These are phyloP conservation scores for Podilymbus podiceps DNA, from an alignment of 2,113 vertebrate genomes.

Conservation along the genomic window DNA sequence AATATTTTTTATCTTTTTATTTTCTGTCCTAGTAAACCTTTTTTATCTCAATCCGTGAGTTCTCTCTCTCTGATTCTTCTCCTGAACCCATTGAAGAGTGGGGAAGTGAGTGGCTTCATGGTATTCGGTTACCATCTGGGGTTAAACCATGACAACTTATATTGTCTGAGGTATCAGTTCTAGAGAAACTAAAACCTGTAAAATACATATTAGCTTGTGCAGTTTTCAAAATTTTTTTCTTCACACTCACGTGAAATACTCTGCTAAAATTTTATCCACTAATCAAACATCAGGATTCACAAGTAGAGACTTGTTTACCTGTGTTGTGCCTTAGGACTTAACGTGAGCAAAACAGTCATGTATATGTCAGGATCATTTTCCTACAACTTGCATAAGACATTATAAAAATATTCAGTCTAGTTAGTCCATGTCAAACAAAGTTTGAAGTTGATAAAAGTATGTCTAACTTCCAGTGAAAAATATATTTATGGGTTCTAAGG, in stretches of 20 bases:
- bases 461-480: neutral
- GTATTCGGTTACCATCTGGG: too few relatives aligned
- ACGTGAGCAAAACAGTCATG: neutral
- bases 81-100: too few relatives aligned
- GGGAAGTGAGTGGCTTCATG: too few relatives aligned
- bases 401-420: neutral
- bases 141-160: too few relatives aligned
- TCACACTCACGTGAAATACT: neutral
- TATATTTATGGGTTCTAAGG: neutral
- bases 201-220: neutral
- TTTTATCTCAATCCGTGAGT: too few relatives aligned
- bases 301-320: neutral
- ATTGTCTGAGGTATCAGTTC: neutral
- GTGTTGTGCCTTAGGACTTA: neutral
- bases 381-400: neutral
- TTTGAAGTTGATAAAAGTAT: neutral
- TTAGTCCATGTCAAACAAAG: neutral
- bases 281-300: neutral
- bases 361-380: neutral
- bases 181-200: neutral
- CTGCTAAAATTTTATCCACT: neutral
- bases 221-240: neutral
- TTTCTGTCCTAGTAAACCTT: too few relatives aligned
- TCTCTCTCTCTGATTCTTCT: too few relatives aligned
- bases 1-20: too few relatives aligned